phyloP scores from a whole-genome alignment of 2,797 vertebrate genomes.

The Pelobates cultripes region DNA sequence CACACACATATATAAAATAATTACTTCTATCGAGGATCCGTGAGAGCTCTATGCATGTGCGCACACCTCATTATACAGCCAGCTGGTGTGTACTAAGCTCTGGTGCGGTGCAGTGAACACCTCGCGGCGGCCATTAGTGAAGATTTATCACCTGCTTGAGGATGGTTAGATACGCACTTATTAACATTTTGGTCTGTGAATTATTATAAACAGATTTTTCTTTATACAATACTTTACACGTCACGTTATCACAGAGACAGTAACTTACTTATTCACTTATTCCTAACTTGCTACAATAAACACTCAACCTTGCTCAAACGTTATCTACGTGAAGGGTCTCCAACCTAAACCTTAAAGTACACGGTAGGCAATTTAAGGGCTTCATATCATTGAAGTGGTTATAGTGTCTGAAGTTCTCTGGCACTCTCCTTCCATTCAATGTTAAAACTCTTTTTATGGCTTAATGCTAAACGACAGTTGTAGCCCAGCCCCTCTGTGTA shows the following conservation, averaged over 20 bases:
- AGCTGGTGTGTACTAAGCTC: slow-evolving; percentile 2
- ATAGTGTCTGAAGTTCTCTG: too few species aligned
- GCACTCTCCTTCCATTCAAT: too few species aligned
- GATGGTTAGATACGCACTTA: neutral
- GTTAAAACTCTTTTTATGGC: too few species aligned
- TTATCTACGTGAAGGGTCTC: too few species aligned
- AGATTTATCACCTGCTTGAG: slow-evolving; percentile 11
- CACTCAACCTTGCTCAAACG: too few species aligned
- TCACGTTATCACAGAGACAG: neutral
- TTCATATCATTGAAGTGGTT: too few species aligned
- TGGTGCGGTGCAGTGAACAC: neutral
- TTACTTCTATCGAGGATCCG: neutral
- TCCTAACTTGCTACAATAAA: too few species aligned
- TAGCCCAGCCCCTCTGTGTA: too few species aligned
- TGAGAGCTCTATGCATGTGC: neutral
- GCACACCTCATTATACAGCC: neutral
- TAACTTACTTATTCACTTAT: too few species aligned
- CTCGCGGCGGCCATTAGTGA: neutral
- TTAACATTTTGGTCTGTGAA: slow-evolving; percentile 1
- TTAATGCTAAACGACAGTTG: too few species aligned
- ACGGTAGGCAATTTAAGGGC: too few species aligned
- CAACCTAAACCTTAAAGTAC: too few species aligned
- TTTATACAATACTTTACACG: neutral
- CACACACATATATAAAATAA: neutral
- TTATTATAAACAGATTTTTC: slow-evolving; percentile 6